A percentile compares a stretch with the other conserved stretches of the same genome.
Conservation (phyloP, 1,140 invertebrate species). For the Drosophila teissieri region DNA sequence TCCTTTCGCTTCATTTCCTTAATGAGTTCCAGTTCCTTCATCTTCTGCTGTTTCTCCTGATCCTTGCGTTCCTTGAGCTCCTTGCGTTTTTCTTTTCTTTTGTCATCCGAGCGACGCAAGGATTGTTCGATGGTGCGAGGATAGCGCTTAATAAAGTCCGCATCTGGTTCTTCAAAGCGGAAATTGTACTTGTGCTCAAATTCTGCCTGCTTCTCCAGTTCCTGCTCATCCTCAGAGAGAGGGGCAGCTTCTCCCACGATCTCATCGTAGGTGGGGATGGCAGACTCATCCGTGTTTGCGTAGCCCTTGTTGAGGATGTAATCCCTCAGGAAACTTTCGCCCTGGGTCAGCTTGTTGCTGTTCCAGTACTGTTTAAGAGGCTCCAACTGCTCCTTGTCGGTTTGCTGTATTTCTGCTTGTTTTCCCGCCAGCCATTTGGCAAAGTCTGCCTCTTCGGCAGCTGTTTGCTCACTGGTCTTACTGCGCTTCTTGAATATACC, state of each 20-base stretch:
- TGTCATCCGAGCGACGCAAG: slow-evolving; percentile 91
- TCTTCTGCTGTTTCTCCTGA: slow-evolving; percentile 92
- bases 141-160: slow-evolving; percentile 96
- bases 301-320: slow-evolving; percentile 95
- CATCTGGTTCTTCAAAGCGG: slow-evolving; percentile 97
- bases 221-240: slow-evolving; percentile 91
- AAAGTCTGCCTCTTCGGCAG: slow-evolving; percentile 88
- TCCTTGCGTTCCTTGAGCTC: slow-evolving; percentile 92
- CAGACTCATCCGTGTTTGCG: slow-evolving; percentile 86
- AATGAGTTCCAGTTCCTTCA: slow-evolving; percentile 93
- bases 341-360: slow-evolving; percentile 91
- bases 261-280: slow-evolving; percentile 89
- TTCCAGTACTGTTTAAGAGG: slow-evolving; percentile 94
- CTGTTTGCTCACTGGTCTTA: slow-evolving; percentile 88
- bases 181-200: slow-evolving; percentile 99
- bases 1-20: slow-evolving; percentile 96
- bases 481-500: slow-evolving; percentile 86
- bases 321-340: slow-evolving; percentile 95
- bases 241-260: slow-evolving; percentile 89
- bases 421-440: slow-evolving; percentile 93
- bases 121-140: slow-evolving; percentile 94
- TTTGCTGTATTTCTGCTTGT: slow-evolving; percentile 86
- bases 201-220: slow-evolving; percentile 92
- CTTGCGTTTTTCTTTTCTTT: slow-evolving; percentile 90
- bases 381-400: slow-evolving; percentile 85